Percentiles rank a stretch among this genome's conserved stretches.
These are phyloP conservation scores for Mustela nigripes DNA, from an alignment of 2,113 vertebrate species.

Conservation along the genomic window DNA sequence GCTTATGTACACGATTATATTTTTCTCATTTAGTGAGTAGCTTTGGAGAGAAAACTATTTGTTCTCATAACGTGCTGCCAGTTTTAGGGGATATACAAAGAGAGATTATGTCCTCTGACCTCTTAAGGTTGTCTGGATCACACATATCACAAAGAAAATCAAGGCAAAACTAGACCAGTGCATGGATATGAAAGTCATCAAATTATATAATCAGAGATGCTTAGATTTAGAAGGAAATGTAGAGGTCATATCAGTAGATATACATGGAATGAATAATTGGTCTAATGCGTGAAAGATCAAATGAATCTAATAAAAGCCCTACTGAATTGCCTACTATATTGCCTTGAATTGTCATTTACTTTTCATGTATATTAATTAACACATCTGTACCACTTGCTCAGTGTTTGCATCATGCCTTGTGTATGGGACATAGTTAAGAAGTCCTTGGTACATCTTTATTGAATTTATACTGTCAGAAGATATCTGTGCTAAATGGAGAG, in stretches of 20 bases:
- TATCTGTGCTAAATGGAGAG: not conserved
- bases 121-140: not conserved
- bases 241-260: not conserved
- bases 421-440: not conserved
- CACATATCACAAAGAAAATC: not conserved
- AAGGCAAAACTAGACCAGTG: not conserved
- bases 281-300: not conserved
- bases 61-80: not conserved
- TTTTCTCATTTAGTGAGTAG: not conserved
- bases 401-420: not conserved
- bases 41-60: not conserved
- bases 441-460: not conserved
- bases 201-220: not conserved
- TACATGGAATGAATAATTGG: not conserved
- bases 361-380: not conserved
- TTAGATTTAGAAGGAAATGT: not conserved
- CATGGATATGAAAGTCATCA: not conserved
- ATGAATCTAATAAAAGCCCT: not conserved
- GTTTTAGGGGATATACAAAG: not conserved
- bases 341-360: not conserved
- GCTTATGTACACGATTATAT: not conserved
- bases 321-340: not conserved
- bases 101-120: not conserved
- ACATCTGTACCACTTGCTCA: not conserved
- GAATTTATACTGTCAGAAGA: constrained; percentile 1